Conservation (phyloP, 1,140 invertebrate species). For the Anthonomus grandis region DNA sequence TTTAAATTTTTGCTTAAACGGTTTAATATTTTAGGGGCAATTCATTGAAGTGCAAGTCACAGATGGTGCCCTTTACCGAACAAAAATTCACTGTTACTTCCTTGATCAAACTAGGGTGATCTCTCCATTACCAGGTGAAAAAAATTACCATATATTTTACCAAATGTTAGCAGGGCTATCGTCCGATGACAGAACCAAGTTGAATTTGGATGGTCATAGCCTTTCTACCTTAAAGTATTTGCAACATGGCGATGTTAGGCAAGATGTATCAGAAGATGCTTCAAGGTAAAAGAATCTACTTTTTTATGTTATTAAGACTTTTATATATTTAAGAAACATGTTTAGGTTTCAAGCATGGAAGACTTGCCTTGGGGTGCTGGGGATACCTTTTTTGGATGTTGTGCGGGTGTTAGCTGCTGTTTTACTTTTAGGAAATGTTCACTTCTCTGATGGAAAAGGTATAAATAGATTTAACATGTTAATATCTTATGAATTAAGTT, state of each 20-base stretch:
- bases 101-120: constrained; percentile 90
- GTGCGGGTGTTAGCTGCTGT: constrained; percentile 87
- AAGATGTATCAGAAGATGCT: constrained; percentile 75
- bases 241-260: constrained; percentile 68
- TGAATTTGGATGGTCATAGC: constrained; percentile 81
- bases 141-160: constrained; percentile 97
- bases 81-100: constrained; percentile 95
- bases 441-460: constrained; percentile 73
- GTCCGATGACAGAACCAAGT: constrained; percentile 78
- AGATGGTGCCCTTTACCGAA: constrained; percentile 90
- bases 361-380: constrained; percentile 81
- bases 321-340: background rate
- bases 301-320: background rate
- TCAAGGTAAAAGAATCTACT: constrained; percentile 40
- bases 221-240: constrained; percentile 77
- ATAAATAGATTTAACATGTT: background rate
- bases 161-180: constrained; percentile 91
- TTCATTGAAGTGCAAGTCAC: constrained; percentile 96
- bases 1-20: constrained; percentile 2
- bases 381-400: constrained; percentile 92
- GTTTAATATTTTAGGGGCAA: constrained; percentile 67
- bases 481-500: background rate
- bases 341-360: constrained; percentile 83
- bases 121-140: constrained; percentile 77
- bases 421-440: constrained; percentile 85